Conservation (phyloP, 2,797 vertebrate species). For the Enteromius thamalakanensis region DNA sequence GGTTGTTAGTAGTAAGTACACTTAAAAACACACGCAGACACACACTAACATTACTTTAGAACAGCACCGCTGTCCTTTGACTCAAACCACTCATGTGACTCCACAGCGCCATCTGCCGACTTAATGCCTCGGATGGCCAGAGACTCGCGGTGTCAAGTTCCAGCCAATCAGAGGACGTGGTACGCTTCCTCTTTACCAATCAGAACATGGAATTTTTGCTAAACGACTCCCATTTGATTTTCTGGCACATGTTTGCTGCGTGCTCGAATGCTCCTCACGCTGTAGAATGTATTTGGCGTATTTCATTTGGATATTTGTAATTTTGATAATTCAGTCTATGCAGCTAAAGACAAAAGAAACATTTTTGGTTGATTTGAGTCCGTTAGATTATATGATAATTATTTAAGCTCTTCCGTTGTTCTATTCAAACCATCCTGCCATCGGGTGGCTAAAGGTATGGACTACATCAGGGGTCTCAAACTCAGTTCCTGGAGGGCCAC, state of each 20-base stretch:
- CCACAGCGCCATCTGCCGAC: slow-evolving; percentile 36
- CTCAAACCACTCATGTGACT: neutral
- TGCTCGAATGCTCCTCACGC: neutral
- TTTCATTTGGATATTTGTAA: neutral
- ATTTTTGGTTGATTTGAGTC: neutral
- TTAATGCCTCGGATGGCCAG: neutral
- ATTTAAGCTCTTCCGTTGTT: neutral
- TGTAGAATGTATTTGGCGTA: neutral
- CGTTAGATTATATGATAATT: neutral
- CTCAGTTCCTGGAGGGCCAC: no score
- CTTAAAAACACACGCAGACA: slow-evolving; percentile 26
- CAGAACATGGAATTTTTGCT: neutral
- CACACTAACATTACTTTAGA: slow-evolving; percentile 1
- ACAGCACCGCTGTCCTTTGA: slow-evolving; percentile 7
- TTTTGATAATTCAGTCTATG: neutral
- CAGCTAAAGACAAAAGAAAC: neutral
- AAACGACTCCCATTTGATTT: neutral
- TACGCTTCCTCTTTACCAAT: neutral
- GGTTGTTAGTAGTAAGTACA: slow-evolving; percentile 8
- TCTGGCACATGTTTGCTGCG: neutral
- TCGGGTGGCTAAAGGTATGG: slow-evolving; percentile 24
- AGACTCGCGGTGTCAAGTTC: neutral
- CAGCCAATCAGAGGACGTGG: slow-evolving; percentile 12
- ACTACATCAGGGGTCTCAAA: neutral
- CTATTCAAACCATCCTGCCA: slow-evolving; percentile 15